These are phyloP conservation scores for Cinara cedri DNA, from an alignment of 2,888 invertebrate species.

Conservation along the genomic window DNA sequence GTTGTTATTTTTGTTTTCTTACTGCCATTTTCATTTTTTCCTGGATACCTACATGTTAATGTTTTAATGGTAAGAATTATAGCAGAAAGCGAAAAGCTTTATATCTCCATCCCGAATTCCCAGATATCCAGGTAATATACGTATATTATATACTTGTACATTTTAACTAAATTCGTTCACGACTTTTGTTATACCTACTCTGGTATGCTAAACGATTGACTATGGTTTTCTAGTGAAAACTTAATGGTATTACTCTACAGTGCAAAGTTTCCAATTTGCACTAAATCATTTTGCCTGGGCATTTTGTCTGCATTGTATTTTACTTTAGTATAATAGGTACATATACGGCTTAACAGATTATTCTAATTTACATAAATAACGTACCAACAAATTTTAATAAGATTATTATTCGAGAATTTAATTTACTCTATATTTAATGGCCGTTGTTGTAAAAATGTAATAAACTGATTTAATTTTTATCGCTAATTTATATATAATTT, in stretches of 20 bases:
- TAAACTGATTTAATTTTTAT: background rate
- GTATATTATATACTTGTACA: background rate
- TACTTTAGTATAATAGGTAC: slow-evolving; percentile 4
- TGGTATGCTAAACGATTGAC: background rate
- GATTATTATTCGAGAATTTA: background rate
- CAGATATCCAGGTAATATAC: background rate
- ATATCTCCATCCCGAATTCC: too few species aligned
- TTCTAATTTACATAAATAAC: slow-evolving; percentile 33
- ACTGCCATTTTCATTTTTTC: too few species aligned
- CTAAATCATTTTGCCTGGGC: slow-evolving; percentile 27
- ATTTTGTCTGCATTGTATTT: slow-evolving; percentile 3
- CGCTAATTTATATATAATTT: background rate
- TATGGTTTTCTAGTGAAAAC: slow-evolving; percentile 3
- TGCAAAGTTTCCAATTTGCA: slow-evolving; percentile 22
- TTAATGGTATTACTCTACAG: background rate
- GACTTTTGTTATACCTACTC: background rate
- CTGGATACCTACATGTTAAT: too few species aligned
- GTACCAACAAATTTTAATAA: background rate
- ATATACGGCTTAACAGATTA: slow-evolving; percentile 30
- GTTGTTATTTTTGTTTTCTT: too few species aligned
- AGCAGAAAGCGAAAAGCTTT: background rate
- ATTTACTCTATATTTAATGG: background rate
- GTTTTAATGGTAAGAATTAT: too few species aligned
- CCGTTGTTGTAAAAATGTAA: background rate
- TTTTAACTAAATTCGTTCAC: background rate